A percentile compares a stretch with the other conserved stretches of the same genome.
Evolutionary conservation across 2,113 vertebrate species (phyloP).

Genomic region (Brachirus orientalis): DNA sequence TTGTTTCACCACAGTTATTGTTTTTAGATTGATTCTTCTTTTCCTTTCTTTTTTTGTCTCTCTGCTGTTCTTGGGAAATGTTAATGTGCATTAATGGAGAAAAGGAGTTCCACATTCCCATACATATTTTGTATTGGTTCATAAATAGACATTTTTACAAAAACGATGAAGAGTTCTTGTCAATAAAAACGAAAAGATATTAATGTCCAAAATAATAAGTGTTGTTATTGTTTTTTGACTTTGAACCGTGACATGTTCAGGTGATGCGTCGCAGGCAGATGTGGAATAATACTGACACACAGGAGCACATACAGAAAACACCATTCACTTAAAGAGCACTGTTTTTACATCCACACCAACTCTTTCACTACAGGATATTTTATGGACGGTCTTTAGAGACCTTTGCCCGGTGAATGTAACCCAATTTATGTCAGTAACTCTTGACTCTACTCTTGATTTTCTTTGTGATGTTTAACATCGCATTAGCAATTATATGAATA

Average conservation of each 20-base stretch:
- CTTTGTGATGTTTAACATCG: too few relatives aligned
- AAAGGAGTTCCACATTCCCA: conserved; percentile 85
- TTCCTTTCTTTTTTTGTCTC: conserved; percentile 63
- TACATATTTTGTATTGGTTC: conserved; percentile 89
- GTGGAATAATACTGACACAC: too few relatives aligned
- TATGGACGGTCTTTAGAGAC: too few relatives aligned
- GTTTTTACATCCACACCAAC: too few relatives aligned
- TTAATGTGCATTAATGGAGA: conserved; percentile 85
- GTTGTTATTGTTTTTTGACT: conserved; percentile 59
- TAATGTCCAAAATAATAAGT: conserved; percentile 83
- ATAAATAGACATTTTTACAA: conserved; percentile 90
- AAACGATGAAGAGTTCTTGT: conserved; percentile 88
- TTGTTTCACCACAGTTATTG: conserved; percentile 79
- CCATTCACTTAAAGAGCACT: too few relatives aligned
- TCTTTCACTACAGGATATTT: too few relatives aligned
- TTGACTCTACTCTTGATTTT: too few relatives aligned
- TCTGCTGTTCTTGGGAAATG: conserved; percentile 86
- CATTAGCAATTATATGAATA: too few relatives aligned
- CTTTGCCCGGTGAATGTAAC: too few relatives aligned
- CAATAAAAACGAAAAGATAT: conserved; percentile 88
- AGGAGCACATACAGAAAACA: too few relatives aligned
- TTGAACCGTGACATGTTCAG: background rate
- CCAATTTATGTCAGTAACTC: too few relatives aligned
- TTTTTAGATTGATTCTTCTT: conserved; percentile 74
- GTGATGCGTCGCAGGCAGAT: too few relatives aligned